Evolutionary conservation across 2,797 vertebrate species (phyloP).

Genomic region (Salarias fasciatus): DNA sequence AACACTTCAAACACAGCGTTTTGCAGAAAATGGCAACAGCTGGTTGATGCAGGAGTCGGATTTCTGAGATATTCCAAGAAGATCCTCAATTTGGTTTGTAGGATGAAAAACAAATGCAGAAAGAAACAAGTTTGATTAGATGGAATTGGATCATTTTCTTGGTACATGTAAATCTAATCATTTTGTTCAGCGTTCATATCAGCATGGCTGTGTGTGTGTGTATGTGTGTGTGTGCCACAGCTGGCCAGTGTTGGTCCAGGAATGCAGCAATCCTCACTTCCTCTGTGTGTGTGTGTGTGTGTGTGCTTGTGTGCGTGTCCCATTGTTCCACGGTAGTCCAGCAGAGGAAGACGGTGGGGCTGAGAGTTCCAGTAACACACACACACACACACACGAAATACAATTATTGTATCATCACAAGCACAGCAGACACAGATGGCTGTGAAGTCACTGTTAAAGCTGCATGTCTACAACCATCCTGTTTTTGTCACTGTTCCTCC

Average conservation of each 20-base stretch:
- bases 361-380: conserved; percentile 19
- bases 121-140: too few species aligned
- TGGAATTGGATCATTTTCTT: too few species aligned
- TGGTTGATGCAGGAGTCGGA: too few species aligned
- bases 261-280: conserved; percentile 73
- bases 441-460: conserved; percentile 32
- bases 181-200: background rate
- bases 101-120: too few species aligned
- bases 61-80: too few species aligned
- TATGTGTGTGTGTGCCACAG: conserved; percentile 46
- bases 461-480: conserved; percentile 70
- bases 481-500: conserved; percentile 78
- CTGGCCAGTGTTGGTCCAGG: conserved; percentile 58
- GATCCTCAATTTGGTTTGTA: too few species aligned
- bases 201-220: conserved; percentile 22
- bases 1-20: too few species aligned
- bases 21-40: too few species aligned
- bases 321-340: conserved; percentile 66
- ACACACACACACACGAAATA: conserved; percentile 33
- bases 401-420: conserved; percentile 47
- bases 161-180: too few species aligned
- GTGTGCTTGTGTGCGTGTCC: conserved; percentile 29
- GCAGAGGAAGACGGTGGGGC: conserved; percentile 52
- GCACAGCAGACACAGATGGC: conserved; percentile 45
- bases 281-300: conserved; percentile 45